These are phyloP conservation scores for Eristalis intricaria DNA, from an alignment of 2,888 invertebrate genomes.

Conservation along the genomic window DNA sequence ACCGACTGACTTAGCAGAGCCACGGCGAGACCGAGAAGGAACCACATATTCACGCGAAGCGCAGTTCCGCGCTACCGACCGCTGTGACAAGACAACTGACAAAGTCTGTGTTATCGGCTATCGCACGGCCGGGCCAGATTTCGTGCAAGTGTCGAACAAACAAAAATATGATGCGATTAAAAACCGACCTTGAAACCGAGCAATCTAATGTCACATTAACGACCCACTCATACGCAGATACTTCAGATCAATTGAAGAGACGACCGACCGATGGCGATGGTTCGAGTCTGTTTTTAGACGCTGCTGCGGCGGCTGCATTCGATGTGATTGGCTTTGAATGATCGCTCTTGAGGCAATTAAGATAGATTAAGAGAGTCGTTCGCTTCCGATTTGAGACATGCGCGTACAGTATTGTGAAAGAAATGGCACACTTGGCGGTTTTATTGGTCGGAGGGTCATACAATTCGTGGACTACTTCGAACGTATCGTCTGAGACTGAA, in stretches of 20 bases:
- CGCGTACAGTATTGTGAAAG: constrained; percentile 22
- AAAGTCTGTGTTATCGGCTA: constrained; percentile 40
- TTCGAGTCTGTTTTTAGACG: constrained; percentile 12
- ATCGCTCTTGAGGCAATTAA: constrained; percentile 53
- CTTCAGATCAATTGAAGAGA: constrained; percentile 58
- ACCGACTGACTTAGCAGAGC: not conserved
- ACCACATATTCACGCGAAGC: not conserved
- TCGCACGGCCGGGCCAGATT: constrained; percentile 33
- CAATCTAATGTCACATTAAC: constrained; percentile 41
- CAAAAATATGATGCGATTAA: not conserved
- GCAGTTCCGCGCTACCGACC: constrained; percentile 1
- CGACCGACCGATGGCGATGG: constrained; percentile 21
- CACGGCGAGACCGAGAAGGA: not conserved
- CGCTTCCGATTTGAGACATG: constrained; percentile 11
- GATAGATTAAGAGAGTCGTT: constrained; percentile 43
- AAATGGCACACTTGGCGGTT: not conserved
- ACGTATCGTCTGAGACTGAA: not conserved
- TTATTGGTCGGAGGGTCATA: too few relatives aligned
- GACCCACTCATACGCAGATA: constrained; percentile 31
- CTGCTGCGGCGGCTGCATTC: constrained; percentile 23
- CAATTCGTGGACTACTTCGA: too few relatives aligned
- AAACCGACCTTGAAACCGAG: constrained; percentile 60
- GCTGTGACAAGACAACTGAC: constrained; percentile 24
- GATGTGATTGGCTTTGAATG: constrained; percentile 43
- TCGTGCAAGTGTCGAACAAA: constrained; percentile 2